Evolutionary conservation across 1,140 invertebrate genomes (phyloP), one percentile per base, ranked within the genome.

Genomic region (Dendrolimus kikuchii): DNA sequence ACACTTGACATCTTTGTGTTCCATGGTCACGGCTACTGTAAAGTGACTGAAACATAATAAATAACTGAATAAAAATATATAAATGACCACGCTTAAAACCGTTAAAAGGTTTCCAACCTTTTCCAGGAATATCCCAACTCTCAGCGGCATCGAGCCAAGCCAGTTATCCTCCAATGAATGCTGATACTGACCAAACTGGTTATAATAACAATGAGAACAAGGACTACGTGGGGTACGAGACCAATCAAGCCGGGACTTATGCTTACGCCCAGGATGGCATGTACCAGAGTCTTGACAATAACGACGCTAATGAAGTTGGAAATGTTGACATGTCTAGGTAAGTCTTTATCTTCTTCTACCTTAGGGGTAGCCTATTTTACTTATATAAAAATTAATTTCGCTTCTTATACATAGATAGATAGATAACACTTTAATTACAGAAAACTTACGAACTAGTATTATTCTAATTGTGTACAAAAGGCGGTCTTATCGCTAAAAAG

Each of bases 161-260:
- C 5, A 84, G 81, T 59, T 84, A 82, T 51, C 85, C 85, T 5
- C 85, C 83, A 40, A 78, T 68, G 0, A 78, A 80, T n/a, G 60
- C 52, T 2, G 83, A 86, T 5, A 23, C 23, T 23, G 81, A 85
- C 9, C 73, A 74, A 39, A 70, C 67, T 0, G 70, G 68, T 5
- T 87, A 87, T 53, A 77, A 66, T 52, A 69, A 64, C 23, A 23
- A 23, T 38, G 77, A 83, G 6, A 76, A 79, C 40, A 74, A 77
- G 45, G 74, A 81, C 55, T 71, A 74, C 46, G 81, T 89, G 72
- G 84, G 82, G 0, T 88, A 89, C 46, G 87, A 89, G 49, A 88
- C 88, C 4, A 88, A 86, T 47, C 83, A 74, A 42, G 74, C 78
- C 4, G 84, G 80, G 7, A 71, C 68, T 0, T 78, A 76, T 38